These are phyloP conservation scores for Nannobrachium achirus DNA, from an alignment of 2,113 vertebrate genomes.

Conservation along the genomic window DNA sequence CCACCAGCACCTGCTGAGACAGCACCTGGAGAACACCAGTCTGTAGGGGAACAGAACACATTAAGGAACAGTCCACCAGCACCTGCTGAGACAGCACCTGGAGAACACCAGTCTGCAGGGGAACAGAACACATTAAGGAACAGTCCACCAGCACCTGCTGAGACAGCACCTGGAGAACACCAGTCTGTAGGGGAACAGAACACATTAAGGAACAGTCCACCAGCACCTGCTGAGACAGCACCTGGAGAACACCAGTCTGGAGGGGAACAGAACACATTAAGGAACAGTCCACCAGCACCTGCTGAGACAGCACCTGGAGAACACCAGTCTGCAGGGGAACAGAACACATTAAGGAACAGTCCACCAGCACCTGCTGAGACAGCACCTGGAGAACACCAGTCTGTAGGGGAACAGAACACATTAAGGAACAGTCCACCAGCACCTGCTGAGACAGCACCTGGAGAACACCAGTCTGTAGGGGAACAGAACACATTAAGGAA, in stretches of 20 bases:
- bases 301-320: slow-evolving; percentile 83
- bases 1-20: slow-evolving; percentile 86
- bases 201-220: slow-evolving; percentile 84
- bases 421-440: slow-evolving; percentile 85
- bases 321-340: slow-evolving; percentile 68
- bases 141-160: slow-evolving; percentile 88
- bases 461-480: slow-evolving; percentile 73
- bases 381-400: slow-evolving; percentile 78
- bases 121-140: slow-evolving; percentile 63
- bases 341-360: slow-evolving; percentile 80
- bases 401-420: slow-evolving; percentile 46
- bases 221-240: slow-evolving; percentile 86
- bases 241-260: slow-evolving; percentile 77
- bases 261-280: slow-evolving; percentile 41
- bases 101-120: slow-evolving; percentile 73
- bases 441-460: slow-evolving; percentile 86
- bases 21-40: slow-evolving; percentile 78
- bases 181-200: slow-evolving; percentile 58
- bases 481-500: slow-evolving; percentile 63
- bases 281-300: slow-evolving; percentile 86
- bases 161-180: slow-evolving; percentile 80
- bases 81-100: slow-evolving; percentile 86
- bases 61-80: slow-evolving; percentile 85
- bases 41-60: slow-evolving; percentile 46
- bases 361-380: slow-evolving; percentile 86